Base-by-base conservation (phyloP, 37 sponge, comb jelly and placozoan species). In the Spongilla lacustris region DNA sequence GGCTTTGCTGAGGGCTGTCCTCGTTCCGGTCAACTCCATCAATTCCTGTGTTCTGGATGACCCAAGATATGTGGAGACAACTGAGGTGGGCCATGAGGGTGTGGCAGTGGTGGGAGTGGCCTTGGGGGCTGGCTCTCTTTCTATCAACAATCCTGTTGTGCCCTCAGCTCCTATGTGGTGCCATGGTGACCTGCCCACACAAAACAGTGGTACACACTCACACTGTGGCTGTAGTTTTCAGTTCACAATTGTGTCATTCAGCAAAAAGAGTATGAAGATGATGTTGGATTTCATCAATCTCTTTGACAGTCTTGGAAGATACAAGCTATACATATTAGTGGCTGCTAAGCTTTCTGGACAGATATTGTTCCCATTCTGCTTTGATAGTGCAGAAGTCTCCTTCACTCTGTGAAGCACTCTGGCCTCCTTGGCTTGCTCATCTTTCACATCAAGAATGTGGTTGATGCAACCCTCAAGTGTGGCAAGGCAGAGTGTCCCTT, bases 381-480 rank as follows among this genome's bases (percentile, higher is more conserved):
- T 35, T 29, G 32, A 6, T 21, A 5, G 22, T 74, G 32, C 14
- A 34, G 79, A 26, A 37, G 25, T 36, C 73, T 92, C 6, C 66
- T 87, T 35, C 88, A 83, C 33, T 24, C 30, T 24, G 67, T 83
- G 22, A 71, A 34, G 34, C 90, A 93, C 49, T 68, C 90, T 75
- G 94, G 94, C 10, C 38, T 93, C 21, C 67, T 28, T 38, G 94
- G 94, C 0, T 48, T 93, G 0, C 86, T 93, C 30, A 69, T 87
- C 17, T 90, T 89, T 70, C 33, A 31, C 30, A 22, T 93, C 73
- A 93, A 93, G 82, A 70, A 93, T 80, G 94, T 89, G 37, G 88
- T 89, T n/a, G 80, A 86, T 49, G 5, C 24, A 12, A 87, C 94
- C 12, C 78, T 91, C 30, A 83, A 68, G 67, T 82, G 86, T 72